Percentiles rank a stretch among this genome's conserved stretches.
Conservation (phyloP, 2,797 vertebrate genomes). For the Liparis tanakae region DNA sequence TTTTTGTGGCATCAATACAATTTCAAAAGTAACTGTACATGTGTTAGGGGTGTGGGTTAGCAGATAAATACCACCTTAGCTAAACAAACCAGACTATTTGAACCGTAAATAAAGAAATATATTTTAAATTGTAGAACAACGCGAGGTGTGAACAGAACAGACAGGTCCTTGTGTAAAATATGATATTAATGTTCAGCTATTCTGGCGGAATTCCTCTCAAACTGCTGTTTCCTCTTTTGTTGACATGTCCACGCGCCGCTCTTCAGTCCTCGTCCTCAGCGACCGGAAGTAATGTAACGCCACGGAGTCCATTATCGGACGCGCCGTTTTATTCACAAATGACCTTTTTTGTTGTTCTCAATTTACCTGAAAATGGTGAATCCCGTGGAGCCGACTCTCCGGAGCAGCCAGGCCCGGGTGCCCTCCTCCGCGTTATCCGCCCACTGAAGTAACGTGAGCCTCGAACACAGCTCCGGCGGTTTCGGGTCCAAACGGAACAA, state of each 20-base stretch:
- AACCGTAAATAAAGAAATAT: neutral
- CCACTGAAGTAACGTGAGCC: constrained; percentile 50
- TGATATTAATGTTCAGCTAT: neutral
- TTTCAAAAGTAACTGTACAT: neutral
- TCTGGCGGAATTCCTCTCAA: constrained; percentile 16
- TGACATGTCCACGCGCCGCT: constrained; percentile 35
- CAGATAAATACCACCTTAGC: constrained; percentile 2
- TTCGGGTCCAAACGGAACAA: constrained; percentile 22
- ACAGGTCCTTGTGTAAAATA: constrained; percentile 8
- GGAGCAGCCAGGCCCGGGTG: constrained; percentile 71
- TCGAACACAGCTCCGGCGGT: constrained; percentile 38
- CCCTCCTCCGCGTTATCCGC: constrained; percentile 72
- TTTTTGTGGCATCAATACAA: neutral
- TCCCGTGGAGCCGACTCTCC: constrained; percentile 58
- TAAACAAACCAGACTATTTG: constrained; percentile 44
- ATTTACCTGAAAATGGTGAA: constrained; percentile 69
- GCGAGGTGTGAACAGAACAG: neutral
- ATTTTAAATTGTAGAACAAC: neutral
- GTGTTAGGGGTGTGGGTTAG: neutral
- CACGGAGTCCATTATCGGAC: constrained; percentile 42
- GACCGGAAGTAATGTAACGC: neutral
- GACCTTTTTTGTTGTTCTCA: neutral
- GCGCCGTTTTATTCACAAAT: accelerated
- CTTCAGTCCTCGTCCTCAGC: constrained; percentile 19
- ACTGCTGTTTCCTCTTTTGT: constrained; percentile 52